These are phyloP conservation scores for Montipora foliosa DNA, from an alignment of 64 coral and sea anemone genomes.

Conservation along the genomic window DNA sequence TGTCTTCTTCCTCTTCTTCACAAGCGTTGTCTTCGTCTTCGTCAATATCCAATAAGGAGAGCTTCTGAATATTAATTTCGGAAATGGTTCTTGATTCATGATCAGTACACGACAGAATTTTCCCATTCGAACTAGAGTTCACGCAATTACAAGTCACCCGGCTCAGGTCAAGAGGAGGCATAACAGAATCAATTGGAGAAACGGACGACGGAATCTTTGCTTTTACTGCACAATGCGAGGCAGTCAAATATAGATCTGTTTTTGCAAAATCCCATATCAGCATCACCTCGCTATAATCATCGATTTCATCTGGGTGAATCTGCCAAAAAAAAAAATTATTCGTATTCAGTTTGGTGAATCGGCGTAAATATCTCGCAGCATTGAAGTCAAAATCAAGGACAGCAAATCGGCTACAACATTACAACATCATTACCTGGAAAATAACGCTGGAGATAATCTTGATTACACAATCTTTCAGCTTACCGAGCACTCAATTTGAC, in stretches of 20 bases:
- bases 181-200: no score
- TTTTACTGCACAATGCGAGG: no score
- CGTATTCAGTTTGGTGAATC: background rate
- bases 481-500: slow-evolving; percentile 20
- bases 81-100: no score
- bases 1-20: no score
- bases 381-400: background rate
- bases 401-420: background rate
- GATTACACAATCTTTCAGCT: slow-evolving; percentile 62
- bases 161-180: no score
- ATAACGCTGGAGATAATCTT: slow-evolving; percentile 55
- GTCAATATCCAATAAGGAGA: no score
- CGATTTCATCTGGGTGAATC: slow-evolving; percentile 63
- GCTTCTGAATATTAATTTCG: no score
- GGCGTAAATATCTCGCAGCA: background rate
- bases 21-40: no score
- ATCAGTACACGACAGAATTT: no score
- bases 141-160: no score
- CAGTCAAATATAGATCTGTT: background rate
- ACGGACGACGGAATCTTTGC: no score
- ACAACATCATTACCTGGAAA: slow-evolving; percentile 46
- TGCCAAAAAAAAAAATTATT: background rate
- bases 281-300: slow-evolving; percentile 38
- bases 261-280: slow-evolving; percentile 51
- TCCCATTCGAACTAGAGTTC: no score